Evolutionary conservation across 2,113 vertebrate genomes (phyloP).

Genomic region (Corynorhinus townsendii): DNA sequence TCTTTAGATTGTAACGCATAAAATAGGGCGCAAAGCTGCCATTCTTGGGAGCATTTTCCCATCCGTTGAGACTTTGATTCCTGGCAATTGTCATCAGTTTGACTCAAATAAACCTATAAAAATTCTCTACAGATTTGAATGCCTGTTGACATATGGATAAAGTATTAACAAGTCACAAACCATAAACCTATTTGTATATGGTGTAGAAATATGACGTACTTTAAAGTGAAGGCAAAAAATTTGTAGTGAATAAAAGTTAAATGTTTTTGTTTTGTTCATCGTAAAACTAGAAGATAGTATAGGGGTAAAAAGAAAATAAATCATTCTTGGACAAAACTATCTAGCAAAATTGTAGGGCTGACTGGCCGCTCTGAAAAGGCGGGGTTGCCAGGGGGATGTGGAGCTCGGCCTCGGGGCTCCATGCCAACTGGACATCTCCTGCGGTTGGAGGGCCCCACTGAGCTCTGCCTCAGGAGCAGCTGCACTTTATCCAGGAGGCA

Average conservation of each 20-base stretch:
- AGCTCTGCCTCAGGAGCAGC: fast-evolving
- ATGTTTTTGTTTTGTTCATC: neutral
- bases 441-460: neutral
- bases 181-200: too few relatives aligned
- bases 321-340: neutral
- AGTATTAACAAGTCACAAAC: neutral
- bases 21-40: neutral
- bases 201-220: neutral
- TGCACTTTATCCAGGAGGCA: fast-evolving
- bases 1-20: neutral
- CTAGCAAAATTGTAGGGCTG: neutral
- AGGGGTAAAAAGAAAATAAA: neutral
- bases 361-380: neutral
- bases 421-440: too few relatives aligned
- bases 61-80: too few relatives aligned
- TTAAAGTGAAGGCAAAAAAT: neutral
- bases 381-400: neutral
- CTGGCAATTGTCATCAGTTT: neutral
- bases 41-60: neutral
- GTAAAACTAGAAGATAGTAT: neutral
- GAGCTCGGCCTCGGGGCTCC: neutral
- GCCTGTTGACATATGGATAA: neutral
- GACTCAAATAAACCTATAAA: too few relatives aligned
- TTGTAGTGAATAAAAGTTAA: neutral
- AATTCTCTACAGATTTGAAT: too few relatives aligned